These are phyloP conservation scores for Ephestia elutella DNA, from an alignment of 1,140 invertebrate genomes.

Conservation along the genomic window DNA sequence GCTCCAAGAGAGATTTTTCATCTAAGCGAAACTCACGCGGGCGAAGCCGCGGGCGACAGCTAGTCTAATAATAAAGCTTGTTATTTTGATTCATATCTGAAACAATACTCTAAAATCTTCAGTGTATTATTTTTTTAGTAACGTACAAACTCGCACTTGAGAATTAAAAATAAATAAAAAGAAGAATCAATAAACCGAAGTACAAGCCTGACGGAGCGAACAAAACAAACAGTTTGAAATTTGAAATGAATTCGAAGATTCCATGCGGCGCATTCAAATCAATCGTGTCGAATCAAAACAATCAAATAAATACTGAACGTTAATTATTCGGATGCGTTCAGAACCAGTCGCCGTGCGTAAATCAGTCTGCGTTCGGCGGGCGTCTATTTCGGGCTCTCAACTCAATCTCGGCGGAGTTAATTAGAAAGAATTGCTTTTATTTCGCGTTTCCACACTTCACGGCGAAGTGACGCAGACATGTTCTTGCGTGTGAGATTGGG, in stretches of 20 bases:
- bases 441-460: conserved; percentile 66
- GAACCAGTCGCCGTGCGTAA: conserved; percentile 61
- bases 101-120: too few relatives aligned
- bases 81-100: too few relatives aligned
- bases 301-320: conserved; percentile 65
- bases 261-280: conserved; percentile 37
- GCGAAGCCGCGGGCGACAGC: too few relatives aligned
- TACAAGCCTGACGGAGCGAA: neutral
- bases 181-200: neutral
- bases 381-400: conserved; percentile 54
- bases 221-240: conserved; percentile 12
- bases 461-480: conserved; percentile 57
- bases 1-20: too few relatives aligned
- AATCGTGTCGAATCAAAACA: conserved; percentile 64
- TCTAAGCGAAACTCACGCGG: too few relatives aligned
- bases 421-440: conserved; percentile 74
- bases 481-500: conserved; percentile 32
- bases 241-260: conserved; percentile 25
- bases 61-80: too few relatives aligned
- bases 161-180: neutral
- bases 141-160: neutral
- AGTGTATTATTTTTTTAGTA: too few relatives aligned
- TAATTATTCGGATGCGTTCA: conserved; percentile 65
- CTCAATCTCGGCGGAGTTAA: conserved; percentile 61
- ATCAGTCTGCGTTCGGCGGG: conserved; percentile 43